Evolutionary conservation across 2,888 invertebrate genomes (phyloP), one percentile per base, ranked within the genome.

Genomic region (Plagodis pulveraria): DNA sequence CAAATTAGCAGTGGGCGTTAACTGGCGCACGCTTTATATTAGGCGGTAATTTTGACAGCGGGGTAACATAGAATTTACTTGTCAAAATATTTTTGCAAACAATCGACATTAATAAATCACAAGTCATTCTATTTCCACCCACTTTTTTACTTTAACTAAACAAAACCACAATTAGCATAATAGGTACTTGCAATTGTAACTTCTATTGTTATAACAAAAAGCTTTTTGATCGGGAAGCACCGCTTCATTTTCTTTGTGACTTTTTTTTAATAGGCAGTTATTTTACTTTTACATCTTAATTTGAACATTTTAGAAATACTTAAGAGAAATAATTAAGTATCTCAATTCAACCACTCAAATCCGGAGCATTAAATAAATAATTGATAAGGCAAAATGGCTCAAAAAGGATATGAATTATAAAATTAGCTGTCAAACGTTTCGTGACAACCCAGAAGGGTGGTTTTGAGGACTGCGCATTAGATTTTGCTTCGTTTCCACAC

Each of bases 81-180:
- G 92, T 92, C 92, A 91, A 84, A 92, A 92, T 91, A 92, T 91
- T 92, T 86, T 92, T 78, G 79, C 90, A 92, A 92, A 91, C 91
- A 91, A 91, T 91, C 82, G 78, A 77, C 72, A 77, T 76, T 76
- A 50, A 45, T 67, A 65, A 80, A 80, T 81, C 70, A 76, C 70
- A 76, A 69, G 65, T 62, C 66, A 67, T 63, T 68, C 69, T 70
- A 70, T 62, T 58, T 59, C 80, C 87, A 76, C 90, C 88, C 80
- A 84, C 73, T 78, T 83, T 22, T 78, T 70, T 51, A 64, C 65
- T 67, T 69, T 74, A 88, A 91, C 89, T 89, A 91, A 90, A 88
- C 86, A 86, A 87, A 91, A 92, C 92, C 92, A 91, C 92, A 92
- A 92, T 92, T 92, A 91, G 91, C 91, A 87, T 91, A 91, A 89